Evolutionary conservation across 92 coral and sea anemone species (phyloP), one percentile per base, ranked within the genome.

Genomic region (Parazoanthus swiftii): DNA sequence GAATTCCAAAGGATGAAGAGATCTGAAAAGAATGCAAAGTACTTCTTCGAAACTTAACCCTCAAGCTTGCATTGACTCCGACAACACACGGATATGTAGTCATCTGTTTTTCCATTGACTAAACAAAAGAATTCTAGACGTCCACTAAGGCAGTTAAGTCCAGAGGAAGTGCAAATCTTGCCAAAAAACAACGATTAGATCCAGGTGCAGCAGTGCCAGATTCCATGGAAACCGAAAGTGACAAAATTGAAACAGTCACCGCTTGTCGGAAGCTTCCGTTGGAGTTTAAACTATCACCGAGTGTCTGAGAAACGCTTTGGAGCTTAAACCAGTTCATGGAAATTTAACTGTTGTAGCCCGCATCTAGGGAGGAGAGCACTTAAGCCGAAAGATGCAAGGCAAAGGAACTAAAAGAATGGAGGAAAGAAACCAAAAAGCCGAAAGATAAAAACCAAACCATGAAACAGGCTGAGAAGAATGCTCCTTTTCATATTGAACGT

Each of bases 41-140:
- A 3, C 42, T 82, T 6, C 74, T 85, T 77, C 86, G 85, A 48
- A 89, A 89, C 58, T 46, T 37, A n/a, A 84, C 70, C 7, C 89
- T 89, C 44, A 89, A 81, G 81, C 67, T 79, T 42, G 86, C n/a
- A n/a, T n/a, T n/a, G n/a, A 88, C 86, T 89, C 89, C 6, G 77
- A 51, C 74, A 83, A 77, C 79, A 89, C 91, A 2, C 50, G 89
- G 15, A 77, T 85, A 65, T 89, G 91, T 67, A 71, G 85, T 35
- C 89, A 37, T 86, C 89, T 50, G 21, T 86, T 77, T 86, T 86
- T 58, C 76, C 85, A 23, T 77, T 77, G 89, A 54, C 56, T 59
- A 63, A 56, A 63, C 25, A 76, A 44, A 56, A 59, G 3, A 42
- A 44, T 23, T 18, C 75, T 37, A 89, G 89, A 77, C 79, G 88